These are phyloP conservation scores for Stichodactyla helianthus DNA, from an alignment of 64 coral and sea anemone genomes.

Conservation along the genomic window DNA sequence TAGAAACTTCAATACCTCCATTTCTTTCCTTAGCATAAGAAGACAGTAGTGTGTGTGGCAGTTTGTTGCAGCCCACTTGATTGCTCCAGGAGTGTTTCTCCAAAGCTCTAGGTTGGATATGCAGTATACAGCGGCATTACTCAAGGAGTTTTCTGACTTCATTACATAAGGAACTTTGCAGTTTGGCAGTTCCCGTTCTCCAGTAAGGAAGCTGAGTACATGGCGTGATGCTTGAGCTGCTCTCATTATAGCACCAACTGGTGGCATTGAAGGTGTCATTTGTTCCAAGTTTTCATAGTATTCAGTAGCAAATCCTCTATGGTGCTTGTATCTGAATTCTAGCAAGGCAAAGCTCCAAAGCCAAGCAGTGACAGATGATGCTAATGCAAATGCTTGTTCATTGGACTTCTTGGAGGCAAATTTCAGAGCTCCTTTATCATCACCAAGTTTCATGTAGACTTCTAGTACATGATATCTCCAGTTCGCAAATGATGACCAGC, in stretches of 20 bases:
- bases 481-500: constrained; percentile 95
- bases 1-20: constrained; percentile 29
- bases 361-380: constrained; percentile 68
- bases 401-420: constrained; percentile 80
- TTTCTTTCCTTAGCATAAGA: constrained; percentile 52
- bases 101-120: constrained; percentile 78
- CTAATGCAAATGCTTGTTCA: constrained; percentile 53
- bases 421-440: constrained; percentile 64
- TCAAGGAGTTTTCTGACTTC: constrained; percentile 54
- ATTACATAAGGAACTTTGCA: constrained; percentile 51
- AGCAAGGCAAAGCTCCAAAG: constrained; percentile 68
- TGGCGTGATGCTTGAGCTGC: constrained; percentile 66
- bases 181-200: constrained; percentile 61
- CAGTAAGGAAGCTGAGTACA: constrained; percentile 58
- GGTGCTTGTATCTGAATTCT: constrained; percentile 62
- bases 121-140: constrained; percentile 68
- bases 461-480: constrained; percentile 87
- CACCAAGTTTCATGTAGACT: constrained; percentile 81
- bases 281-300: constrained; percentile 33
- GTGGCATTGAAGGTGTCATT: constrained; percentile 3
- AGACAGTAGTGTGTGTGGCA: constrained; percentile 63
- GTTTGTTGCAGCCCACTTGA: constrained; percentile 70
- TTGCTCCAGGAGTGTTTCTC: constrained; percentile 65
- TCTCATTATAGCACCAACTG: constrained; percentile 65
- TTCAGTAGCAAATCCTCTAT: constrained; percentile 65